phyloP scores from a whole-genome alignment of 2,888 invertebrate genomes.

The Halocaridina rubra region DNA sequence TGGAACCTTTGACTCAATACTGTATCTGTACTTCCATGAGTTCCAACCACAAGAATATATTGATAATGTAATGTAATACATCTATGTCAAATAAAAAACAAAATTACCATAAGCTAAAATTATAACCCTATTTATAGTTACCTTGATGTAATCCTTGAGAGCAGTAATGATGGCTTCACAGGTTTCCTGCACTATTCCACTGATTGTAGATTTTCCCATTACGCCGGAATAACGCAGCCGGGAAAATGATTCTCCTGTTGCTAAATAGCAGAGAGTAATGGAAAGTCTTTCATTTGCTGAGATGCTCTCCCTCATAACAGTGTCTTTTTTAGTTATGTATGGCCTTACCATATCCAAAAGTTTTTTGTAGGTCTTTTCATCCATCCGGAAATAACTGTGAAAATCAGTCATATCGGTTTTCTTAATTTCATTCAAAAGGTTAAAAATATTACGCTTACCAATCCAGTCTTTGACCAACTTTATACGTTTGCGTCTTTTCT shows the following conservation, averaged over 20 bases:
- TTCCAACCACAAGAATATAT: background rate
- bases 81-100: background rate
- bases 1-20: background rate
- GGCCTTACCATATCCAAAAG: background rate
- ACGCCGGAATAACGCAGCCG: background rate
- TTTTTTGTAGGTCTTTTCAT: background rate
- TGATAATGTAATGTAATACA: background rate
- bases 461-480: background rate
- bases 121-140: no score
- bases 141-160: background rate
- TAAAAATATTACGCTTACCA: background rate
- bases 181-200: background rate
- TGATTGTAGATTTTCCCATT: background rate
- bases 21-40: no score
- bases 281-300: background rate
- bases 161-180: background rate
- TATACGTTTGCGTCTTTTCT: background rate
- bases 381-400: background rate
- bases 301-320: background rate
- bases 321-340: background rate
- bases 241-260: background rate
- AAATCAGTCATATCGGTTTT: background rate
- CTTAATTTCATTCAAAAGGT: background rate
- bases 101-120: background rate
- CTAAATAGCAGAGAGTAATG: background rate